These are phyloP conservation scores for Eulemur albifrons DNA, from an alignment of 2,797 vertebrate species.

Conservation along the genomic window DNA sequence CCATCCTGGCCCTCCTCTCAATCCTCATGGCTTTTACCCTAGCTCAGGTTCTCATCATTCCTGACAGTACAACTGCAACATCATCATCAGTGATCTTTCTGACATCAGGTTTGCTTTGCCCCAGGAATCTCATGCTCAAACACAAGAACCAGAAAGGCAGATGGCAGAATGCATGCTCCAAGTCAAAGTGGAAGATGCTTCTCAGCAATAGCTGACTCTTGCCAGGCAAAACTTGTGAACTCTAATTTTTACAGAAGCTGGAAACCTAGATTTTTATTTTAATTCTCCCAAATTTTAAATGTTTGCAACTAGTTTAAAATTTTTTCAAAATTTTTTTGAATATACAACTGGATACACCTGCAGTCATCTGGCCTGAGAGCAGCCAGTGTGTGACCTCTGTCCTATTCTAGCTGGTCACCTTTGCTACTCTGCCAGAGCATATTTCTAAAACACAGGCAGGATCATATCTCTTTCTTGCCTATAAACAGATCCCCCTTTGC, in stretches of 20 bases:
- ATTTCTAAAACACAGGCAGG: not conserved
- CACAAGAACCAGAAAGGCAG: not conserved
- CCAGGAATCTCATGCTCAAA: not conserved
- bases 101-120: not conserved
- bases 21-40: not conserved
- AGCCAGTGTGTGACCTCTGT: not conserved
- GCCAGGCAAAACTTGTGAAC: not conserved
- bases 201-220: not conserved
- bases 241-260: not conserved
- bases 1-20: not conserved
- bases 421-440: not conserved
- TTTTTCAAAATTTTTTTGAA: not conserved
- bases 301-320: not conserved
- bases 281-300: not conserved
- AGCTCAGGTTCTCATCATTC: not conserved
- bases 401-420: not conserved
- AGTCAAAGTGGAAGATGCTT: not conserved
- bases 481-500: not conserved
- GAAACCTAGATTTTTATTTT: not conserved
- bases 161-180: not conserved
- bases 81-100: not conserved
- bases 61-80: not conserved
- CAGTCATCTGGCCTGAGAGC: not conserved
- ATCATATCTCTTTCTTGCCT: not conserved
- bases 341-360: not conserved